These are phyloP conservation scores for Epinephelus coioides DNA, from an alignment of 2,797 vertebrate genomes.

Conservation along the genomic window DNA sequence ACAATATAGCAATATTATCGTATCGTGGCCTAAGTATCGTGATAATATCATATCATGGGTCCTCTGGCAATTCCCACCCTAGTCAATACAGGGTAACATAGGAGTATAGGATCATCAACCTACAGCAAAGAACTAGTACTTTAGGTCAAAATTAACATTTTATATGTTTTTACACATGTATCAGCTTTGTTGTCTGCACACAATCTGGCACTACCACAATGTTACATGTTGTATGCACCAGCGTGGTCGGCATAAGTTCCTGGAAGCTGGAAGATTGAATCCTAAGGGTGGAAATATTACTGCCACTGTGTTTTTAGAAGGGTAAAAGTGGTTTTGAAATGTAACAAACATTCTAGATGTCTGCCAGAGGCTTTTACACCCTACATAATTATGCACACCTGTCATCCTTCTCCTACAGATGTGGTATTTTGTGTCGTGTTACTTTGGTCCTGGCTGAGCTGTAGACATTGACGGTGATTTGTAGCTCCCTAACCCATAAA, in stretches of 20 bases:
- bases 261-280: not conserved
- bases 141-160: not conserved
- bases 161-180: not conserved
- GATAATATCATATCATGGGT: too few species aligned
- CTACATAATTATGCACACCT: constrained; percentile 10
- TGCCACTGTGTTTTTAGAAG: not conserved
- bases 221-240: constrained; percentile 8
- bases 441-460: not conserved
- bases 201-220: constrained; percentile 3
- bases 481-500: not conserved
- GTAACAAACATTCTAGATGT: not conserved
- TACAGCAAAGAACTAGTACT: not conserved
- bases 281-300: constrained; percentile 10
- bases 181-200: not conserved
- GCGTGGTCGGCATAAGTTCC: not conserved
- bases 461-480: not conserved
- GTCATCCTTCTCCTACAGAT: not conserved
- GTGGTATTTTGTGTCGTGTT: not conserved
- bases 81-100: not conserved
- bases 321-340: not conserved
- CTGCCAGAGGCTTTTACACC: constrained; percentile 3
- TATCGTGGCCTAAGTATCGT: too few species aligned
- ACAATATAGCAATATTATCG: too few species aligned
- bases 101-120: not conserved
- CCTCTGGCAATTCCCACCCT: too few species aligned